Base-by-base conservation (phyloP, 2,888 invertebrate genomes). In the Limnephilus lunatus region DNA sequence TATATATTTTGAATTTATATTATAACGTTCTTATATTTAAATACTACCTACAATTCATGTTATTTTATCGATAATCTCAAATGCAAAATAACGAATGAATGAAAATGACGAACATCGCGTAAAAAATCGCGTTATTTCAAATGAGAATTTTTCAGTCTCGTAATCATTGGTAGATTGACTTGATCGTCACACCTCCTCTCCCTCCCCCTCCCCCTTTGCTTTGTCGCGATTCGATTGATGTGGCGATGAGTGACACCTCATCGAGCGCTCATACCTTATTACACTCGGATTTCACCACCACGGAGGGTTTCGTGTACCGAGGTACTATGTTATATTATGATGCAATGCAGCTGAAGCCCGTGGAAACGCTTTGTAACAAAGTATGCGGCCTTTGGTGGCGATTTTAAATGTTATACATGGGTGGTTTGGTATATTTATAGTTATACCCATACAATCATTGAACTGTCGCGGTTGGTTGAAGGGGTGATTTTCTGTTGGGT, bases 211-310 rank as follows among this genome's bases (percentile, higher is more conserved):
- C 80, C 35, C 35, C 80, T 89, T 89, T 89, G 88, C 80, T 80
- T n/a, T 68, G 68, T 11, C 31, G 5, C 14, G 39, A 81, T 89
- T 19, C 35, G 88, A 89, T 89, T 81, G 88, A 89, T 80, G 88
- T 80, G 88, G 80, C 31, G 39, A 35, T 81, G 32, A 44, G 30
- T 35, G 35, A 25, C 83, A 83, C 35, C 31, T 32, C 53, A 25
- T n/a, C 35, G 80, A 80, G n/a, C 39, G 19, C 12, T 32, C 39
- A 89, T 80, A 80, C 88, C 39, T 89, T 80, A 81, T 89, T 89
- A 80, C n/a, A 80, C 32, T 80, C 80, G n/a, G 35, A 89, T 80
- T 39, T 89, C 19, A 5, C 86, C 25, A 32, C 30, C 86, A 30
- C 48, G 86, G 86, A n/a, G 86, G 86, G 19, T 35, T 86, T 86